phyloP scores from a whole-genome alignment of 2,888 invertebrate species.

The Notodonta dromedarius region DNA sequence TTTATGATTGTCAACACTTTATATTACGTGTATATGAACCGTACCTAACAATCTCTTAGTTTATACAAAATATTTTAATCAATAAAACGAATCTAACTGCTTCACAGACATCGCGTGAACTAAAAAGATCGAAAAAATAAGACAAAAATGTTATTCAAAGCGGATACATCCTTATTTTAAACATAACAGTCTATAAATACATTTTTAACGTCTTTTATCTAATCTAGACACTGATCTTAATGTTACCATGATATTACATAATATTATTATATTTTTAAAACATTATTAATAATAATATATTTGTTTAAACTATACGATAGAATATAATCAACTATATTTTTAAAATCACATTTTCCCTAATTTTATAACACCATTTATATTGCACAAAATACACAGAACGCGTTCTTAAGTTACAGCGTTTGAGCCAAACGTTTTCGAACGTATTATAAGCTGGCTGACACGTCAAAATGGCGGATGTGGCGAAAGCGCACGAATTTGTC shows the following conservation, averaged over 20 bases:
- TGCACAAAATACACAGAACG: constrained; percentile 76
- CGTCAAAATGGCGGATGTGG: constrained; percentile 40
- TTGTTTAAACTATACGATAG: constrained; percentile 70
- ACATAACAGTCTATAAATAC: constrained; percentile 68
- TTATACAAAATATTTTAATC: constrained; percentile 17
- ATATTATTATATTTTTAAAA: constrained; percentile 67
- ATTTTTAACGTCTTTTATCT: constrained; percentile 60
- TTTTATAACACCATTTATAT: constrained; percentile 72
- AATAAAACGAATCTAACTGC: constrained; percentile 18
- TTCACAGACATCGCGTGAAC: constrained; percentile 30
- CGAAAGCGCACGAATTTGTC: constrained; percentile 45
- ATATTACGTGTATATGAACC: constrained; percentile 59
- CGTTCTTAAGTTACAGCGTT: constrained; percentile 47
- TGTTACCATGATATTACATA: constrained; percentile 73
- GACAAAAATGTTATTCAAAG: constrained; percentile 25
- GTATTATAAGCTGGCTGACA: constrained; percentile 45
- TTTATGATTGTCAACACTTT: constrained; percentile 73
- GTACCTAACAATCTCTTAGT: constrained; percentile 38
- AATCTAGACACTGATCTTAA: constrained; percentile 77
- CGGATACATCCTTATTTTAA: constrained; percentile 41
- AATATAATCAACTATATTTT: constrained; percentile 77
- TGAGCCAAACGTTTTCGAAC: constrained; percentile 40
- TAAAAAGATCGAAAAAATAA: constrained; percentile 5
- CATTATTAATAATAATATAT: constrained; percentile 46
- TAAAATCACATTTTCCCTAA: constrained; percentile 83